Evolutionary conservation across 2,797 vertebrate species (phyloP).

Genomic region (Cyclopterus lumpus): DNA sequence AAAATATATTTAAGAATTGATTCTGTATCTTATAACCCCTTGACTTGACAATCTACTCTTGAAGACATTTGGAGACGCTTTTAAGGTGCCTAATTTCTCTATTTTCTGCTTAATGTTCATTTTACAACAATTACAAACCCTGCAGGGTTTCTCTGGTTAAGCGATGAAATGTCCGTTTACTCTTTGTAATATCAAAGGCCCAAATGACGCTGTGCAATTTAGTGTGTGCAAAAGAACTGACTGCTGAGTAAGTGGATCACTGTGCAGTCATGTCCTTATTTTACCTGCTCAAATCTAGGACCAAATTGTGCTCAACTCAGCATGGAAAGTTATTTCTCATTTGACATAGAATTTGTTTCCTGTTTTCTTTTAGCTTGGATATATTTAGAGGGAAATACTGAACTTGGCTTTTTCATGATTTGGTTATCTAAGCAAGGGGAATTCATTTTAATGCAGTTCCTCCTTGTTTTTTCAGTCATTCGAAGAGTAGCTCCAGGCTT

Average conservation of each 20-base stretch:
- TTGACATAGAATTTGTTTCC: background rate
- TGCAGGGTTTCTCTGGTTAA: slow-evolving; percentile 23
- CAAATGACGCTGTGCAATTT: slow-evolving; percentile 59
- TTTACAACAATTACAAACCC: slow-evolving; percentile 35
- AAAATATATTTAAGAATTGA: slow-evolving; percentile 11
- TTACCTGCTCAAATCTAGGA: slow-evolving; percentile 42
- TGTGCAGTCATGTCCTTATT: slow-evolving; percentile 34
- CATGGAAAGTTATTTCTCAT: background rate
- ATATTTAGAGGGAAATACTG: background rate
- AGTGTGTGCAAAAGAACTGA: slow-evolving; percentile 24
- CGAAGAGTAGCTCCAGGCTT: background rate
- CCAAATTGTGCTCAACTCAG: background rate
- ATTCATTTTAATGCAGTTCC: background rate
- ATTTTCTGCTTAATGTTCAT: slow-evolving; percentile 56
- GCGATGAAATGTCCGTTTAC: slow-evolving; percentile 22
- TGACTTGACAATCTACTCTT: slow-evolving; percentile 68
- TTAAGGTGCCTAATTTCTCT: slow-evolving; percentile 58
- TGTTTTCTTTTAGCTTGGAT: background rate
- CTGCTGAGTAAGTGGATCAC: slow-evolving; percentile 27
- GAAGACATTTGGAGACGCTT: slow-evolving; percentile 36
- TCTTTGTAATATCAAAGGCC: slow-evolving; percentile 44
- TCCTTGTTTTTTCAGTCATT: background rate
- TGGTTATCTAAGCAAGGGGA: background rate
- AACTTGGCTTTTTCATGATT: background rate
- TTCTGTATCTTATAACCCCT: slow-evolving; percentile 34